A percentile compares a stretch with the other conserved stretches of the same genome.
Evolutionary conservation across 2,113 vertebrate species (phyloP).

Genomic region (Cebidichthys violaceus): DNA sequence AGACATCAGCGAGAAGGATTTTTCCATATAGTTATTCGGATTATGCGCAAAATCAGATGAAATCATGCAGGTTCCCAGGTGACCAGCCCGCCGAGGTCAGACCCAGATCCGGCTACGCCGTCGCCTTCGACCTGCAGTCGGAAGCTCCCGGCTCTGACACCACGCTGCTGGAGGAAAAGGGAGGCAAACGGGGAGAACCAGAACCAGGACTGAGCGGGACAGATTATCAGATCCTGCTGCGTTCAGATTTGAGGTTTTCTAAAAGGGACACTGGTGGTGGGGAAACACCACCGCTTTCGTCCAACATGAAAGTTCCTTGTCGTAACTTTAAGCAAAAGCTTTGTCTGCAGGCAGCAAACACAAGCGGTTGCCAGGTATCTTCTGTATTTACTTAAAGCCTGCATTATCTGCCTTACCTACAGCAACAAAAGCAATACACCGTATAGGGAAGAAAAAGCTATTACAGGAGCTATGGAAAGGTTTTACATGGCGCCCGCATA

Average conservation of each 20-base stretch:
- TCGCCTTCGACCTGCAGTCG: too few species aligned
- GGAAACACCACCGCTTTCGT: not conserved
- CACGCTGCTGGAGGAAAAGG: too few species aligned
- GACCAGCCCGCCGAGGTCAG: too few species aligned
- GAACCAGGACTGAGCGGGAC: too few species aligned
- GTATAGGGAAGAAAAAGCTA: slow-evolving; percentile 38
- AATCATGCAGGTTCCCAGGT: too few species aligned
- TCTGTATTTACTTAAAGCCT: not conserved
- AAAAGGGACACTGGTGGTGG: not conserved
- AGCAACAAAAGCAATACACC: slow-evolving; percentile 30
- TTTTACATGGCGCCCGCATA: slow-evolving; percentile 31
- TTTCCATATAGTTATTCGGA: too few species aligned
- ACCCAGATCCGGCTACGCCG: too few species aligned
- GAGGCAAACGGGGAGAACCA: too few species aligned
- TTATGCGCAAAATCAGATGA: too few species aligned
- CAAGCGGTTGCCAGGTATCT: not conserved
- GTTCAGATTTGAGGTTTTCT: not conserved
- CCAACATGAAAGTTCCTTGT: not conserved
- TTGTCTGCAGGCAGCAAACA: slow-evolving; percentile 3
- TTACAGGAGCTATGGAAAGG: slow-evolving; percentile 50
- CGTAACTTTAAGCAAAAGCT: not conserved
- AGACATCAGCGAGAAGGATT: too few species aligned
- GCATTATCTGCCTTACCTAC: slow-evolving; percentile 13
- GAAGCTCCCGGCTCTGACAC: too few species aligned
- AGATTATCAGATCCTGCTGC: not conserved